Evolutionary conservation across 1,140 invertebrate species (phyloP).

Genomic region (Zaprionus taronus): DNA sequence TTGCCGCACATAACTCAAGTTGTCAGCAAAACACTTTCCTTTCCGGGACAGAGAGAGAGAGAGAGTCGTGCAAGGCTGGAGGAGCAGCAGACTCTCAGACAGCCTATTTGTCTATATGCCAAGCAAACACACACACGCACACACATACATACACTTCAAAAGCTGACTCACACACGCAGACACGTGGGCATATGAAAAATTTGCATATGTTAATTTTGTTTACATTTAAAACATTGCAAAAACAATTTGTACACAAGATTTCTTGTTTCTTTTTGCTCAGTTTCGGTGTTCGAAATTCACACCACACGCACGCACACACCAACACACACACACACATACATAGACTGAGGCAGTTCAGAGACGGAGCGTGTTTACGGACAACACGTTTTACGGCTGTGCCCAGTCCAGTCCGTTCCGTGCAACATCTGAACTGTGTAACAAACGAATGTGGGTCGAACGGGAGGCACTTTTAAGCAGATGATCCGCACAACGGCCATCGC

Average conservation of each 20-base stretch:
- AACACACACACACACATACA: constrained; percentile 14
- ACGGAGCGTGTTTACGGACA: constrained; percentile 61
- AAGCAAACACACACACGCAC: constrained; percentile 32
- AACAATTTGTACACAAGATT: constrained; percentile 70
- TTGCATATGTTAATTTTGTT: constrained; percentile 82
- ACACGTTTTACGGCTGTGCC: constrained; percentile 62
- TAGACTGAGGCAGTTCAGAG: constrained; percentile 1
- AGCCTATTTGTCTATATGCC: constrained; percentile 68
- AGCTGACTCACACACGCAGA: constrained; percentile 46
- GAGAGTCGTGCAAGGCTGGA: not conserved
- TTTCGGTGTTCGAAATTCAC: constrained; percentile 62
- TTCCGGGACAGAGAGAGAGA: not conserved
- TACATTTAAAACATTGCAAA: constrained; percentile 80
- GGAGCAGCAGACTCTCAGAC: constrained; percentile 21
- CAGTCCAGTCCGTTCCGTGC: not conserved
- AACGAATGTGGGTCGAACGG: constrained; percentile 64
- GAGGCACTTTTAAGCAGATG: constrained; percentile 63
- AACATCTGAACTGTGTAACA: constrained; percentile 62
- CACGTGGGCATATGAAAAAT: constrained; percentile 64
- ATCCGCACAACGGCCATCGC: constrained; percentile 21
- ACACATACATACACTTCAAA: constrained; percentile 17
- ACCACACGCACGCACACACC: constrained; percentile 46
- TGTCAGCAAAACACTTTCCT: constrained; percentile 47
- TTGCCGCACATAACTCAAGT: constrained; percentile 67
- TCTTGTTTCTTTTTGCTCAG: constrained; percentile 23